Base-by-base conservation (phyloP, 2,113 vertebrate species). In the Lichenostomus cassidix region DNA sequence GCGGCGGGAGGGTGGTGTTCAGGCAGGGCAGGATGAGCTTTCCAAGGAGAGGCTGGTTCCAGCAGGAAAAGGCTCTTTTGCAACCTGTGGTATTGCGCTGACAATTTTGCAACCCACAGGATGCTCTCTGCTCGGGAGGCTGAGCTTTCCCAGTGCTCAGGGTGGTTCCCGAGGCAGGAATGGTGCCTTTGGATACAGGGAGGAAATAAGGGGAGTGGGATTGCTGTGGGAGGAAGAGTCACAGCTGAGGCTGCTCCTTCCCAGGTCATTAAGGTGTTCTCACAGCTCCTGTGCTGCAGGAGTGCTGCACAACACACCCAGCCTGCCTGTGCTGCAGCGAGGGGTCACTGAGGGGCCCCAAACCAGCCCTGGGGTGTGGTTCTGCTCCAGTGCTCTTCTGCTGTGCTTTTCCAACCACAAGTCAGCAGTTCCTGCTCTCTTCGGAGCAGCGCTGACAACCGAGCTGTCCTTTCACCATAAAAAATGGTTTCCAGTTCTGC, bases 121-220 rank as follows among this genome's bases (percentile, higher is more conserved):
- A 27, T 7, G 39, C 60, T 71, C 56, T 12, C 18, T 1, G 12
- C 73, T 62, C 28, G 2, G n/a, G 42, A 67, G 24, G 14, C 25
- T 0, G 3, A 47, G 79, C 39, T 2, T 29, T 47, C 41, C 70
- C 18, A 1, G 33, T 27, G 68, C 60, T 62, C 2, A 7, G 78
- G 14, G 23, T 13, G 44, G 20, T 7, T 80, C 63, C 11, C 4
- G 0, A 35, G 64, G 82, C 91, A 35, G 55, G n/a, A 20, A 60
- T 29, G 1, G 2, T 19, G 23, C 35, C 49, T 31, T 24, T 5
- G 2, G 8, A 9, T 2, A 7, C 22, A 5, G 5, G 42, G 9
- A 59, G 7, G 23, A 2, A 68, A 8, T 11, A 13, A 28, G 20
- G 25, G 33, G 11, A 5, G 31, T 16, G 60, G 55, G 64, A 28